Evolutionary conservation across 2,797 vertebrate genomes (phyloP).

Genomic region (Mallotus villosus): DNA sequence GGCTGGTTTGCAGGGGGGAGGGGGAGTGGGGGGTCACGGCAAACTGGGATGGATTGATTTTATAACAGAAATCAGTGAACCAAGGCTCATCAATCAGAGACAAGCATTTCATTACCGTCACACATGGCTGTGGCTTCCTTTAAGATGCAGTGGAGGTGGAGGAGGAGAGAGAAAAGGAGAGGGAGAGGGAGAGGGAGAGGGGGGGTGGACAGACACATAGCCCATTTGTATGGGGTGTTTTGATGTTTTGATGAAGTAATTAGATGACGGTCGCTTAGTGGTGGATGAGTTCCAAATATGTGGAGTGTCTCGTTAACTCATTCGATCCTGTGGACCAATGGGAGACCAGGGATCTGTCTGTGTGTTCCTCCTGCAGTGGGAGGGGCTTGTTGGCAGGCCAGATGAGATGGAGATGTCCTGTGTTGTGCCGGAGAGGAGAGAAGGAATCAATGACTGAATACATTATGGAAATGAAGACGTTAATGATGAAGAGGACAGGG

Average conservation of each 20-base stretch:
- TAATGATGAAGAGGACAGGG: conserved; percentile 15
- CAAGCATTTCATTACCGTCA: conserved; percentile 44
- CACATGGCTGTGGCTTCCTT: conserved; percentile 26
- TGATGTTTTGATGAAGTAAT: conserved; percentile 52
- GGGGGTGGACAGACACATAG: too few relatives aligned
- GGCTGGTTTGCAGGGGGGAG: background rate
- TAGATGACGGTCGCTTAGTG: conserved; percentile 44
- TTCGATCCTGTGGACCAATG: conserved; percentile 50
- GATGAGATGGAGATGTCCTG: conserved; percentile 17
- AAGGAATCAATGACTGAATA: conserved; percentile 35
- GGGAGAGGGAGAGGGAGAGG: too few relatives aligned
- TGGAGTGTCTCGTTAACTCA: conserved; percentile 43
- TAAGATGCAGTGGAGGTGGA: background rate
- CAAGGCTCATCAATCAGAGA: conserved; percentile 35
- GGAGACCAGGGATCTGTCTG: conserved; percentile 34
- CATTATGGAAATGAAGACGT: conserved; percentile 45
- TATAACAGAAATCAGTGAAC: conserved; percentile 42
- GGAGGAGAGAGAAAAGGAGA: too few relatives aligned
- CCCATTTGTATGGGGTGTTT: too few relatives aligned
- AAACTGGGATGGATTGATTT: conserved; percentile 58
- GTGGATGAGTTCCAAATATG: conserved; percentile 47
- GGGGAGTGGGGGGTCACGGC: conserved; percentile 45
- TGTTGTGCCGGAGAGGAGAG: conserved; percentile 8
- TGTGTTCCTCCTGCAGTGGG: conserved; percentile 7
- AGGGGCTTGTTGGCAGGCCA: conserved; percentile 29